A percentile compares a stretch with the other conserved stretches of the same genome.
Conservation (phyloP, 2,888 invertebrate species). For the Drosophila infuscata region DNA sequence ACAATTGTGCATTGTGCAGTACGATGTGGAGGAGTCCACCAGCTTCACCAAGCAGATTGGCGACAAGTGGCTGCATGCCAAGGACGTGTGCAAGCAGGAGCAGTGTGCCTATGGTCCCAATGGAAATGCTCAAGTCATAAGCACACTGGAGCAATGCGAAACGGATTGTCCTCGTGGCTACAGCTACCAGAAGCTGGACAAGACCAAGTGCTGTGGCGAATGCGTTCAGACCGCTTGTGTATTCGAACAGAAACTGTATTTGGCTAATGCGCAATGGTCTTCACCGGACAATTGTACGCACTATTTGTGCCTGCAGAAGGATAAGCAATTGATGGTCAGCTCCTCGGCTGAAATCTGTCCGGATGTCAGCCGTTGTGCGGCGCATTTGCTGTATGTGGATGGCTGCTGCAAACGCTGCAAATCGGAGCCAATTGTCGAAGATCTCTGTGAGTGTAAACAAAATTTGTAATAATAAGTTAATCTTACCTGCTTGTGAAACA, state of each 20-base stretch:
- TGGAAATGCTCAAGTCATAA: slow-evolving; percentile 72
- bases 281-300: slow-evolving; percentile 89
- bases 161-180: slow-evolving; percentile 86
- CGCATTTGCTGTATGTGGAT: slow-evolving; percentile 86
- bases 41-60: slow-evolving; percentile 83
- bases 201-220: slow-evolving; percentile 87
- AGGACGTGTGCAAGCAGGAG: slow-evolving; percentile 85
- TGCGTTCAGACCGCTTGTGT: slow-evolving; percentile 88
- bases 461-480: neutral
- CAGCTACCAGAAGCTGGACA: slow-evolving; percentile 85
- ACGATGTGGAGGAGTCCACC: slow-evolving; percentile 77
- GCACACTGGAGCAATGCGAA: slow-evolving; percentile 75
- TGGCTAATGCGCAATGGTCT: slow-evolving; percentile 87
- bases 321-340: slow-evolving; percentile 86
- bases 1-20: slow-evolving; percentile 81
- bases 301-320: slow-evolving; percentile 86
- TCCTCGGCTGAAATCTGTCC: slow-evolving; percentile 87
- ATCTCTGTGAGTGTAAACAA: slow-evolving; percentile 61
- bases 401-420: slow-evolving; percentile 90
- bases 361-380: slow-evolving; percentile 87
- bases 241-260: slow-evolving; percentile 85
- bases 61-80: slow-evolving; percentile 85
- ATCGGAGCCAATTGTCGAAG: slow-evolving; percentile 84
- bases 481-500: no score
- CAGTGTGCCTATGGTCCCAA: slow-evolving; percentile 82